A percentile compares a stretch with the other conserved stretches of the same genome.
phyloP scores from a whole-genome alignment of 2,888 invertebrate species.

The Lymantria dispar region DNA sequence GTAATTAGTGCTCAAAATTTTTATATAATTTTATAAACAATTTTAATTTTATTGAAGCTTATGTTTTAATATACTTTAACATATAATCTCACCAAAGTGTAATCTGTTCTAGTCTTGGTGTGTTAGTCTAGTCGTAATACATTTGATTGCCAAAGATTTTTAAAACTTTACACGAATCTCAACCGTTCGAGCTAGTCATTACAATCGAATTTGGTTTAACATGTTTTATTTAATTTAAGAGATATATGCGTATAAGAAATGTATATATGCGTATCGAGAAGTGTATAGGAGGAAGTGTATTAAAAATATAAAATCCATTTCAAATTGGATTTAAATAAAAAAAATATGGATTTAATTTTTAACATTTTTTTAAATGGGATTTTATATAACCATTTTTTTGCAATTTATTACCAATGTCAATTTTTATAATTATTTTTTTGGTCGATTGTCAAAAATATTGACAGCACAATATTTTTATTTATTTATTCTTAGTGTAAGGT shows the following conservation, averaged over 20 bases:
- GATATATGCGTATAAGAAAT: too few species aligned
- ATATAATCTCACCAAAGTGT: constrained; percentile 43
- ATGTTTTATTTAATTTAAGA: background rate
- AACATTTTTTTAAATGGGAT: too few species aligned
- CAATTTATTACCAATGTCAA: background rate
- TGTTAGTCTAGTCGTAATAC: constrained; percentile 51
- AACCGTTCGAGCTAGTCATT: constrained; percentile 71
- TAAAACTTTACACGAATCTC: constrained; percentile 30
- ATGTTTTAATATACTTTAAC: constrained; percentile 13
- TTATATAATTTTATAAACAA: constrained; percentile 5
- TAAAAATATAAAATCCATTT: too few species aligned
- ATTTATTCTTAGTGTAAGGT: constrained; percentile 46
- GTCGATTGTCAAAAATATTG: constrained; percentile 28
- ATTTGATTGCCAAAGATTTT: constrained; percentile 56
- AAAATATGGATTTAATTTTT: too few species aligned
- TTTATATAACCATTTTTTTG: too few species aligned
- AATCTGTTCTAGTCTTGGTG: constrained; percentile 48
- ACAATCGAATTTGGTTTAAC: constrained; percentile 17
- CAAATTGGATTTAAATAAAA: too few species aligned
- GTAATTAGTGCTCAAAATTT: constrained; percentile 39
- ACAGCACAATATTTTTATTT: constrained; percentile 55
- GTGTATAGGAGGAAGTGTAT: too few species aligned
- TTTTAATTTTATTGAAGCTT: constrained; percentile 4
- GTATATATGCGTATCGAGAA: too few species aligned
- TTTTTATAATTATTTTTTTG: background rate